Evolutionary conservation across 2,113 vertebrate genomes (phyloP), one percentile per base, ranked within the genome.

Genomic region (Danio rerio): DNA sequence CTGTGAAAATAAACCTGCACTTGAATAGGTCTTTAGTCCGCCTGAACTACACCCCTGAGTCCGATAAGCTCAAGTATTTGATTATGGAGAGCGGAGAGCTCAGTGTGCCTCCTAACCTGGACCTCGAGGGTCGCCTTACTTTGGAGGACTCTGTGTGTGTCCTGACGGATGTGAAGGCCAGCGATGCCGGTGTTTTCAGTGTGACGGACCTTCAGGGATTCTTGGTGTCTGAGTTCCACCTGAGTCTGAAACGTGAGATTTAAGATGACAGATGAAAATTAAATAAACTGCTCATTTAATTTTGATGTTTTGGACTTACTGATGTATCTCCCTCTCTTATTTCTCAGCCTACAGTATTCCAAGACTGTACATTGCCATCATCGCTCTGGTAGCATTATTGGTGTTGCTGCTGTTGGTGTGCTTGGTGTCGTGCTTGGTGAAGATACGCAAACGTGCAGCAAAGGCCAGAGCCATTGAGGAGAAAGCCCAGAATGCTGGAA

Each of bases 401-500:
- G 92, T 90, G 65, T 88, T 94, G 86, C 90, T 95, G 84, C 91
- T 95, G 72, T 87, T 94, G 70, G 89, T 92, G 31, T 95, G 94
- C 82, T 88, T 95, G 83, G 82, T 94, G 73, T 94, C 93, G 47
- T 95, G 94, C 63, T 84, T 95, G 82, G 78, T 93, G 86, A 95
- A 93, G 85, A 90, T 94, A 81, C 93, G 90, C 80, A 93, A 90
- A 79, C 90, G 94, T 87, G 89, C 93, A 58, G 91, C 91, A 83
- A 93, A 93, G 87, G 87, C 91, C 3, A 87, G 88, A 0, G 91
- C 91, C 42, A 78, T 94, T 63, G 90, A 94, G 63, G 94, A 94
- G 87, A 89, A 94, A 6, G 92, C 92, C 70, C 81, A 94, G 59
- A 88, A 90, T 0, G 91, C 93, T 21, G 92, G 92, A 83, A 93